These are phyloP conservation scores for Eupeodes corollae DNA, from an alignment of 1,140 invertebrate species.

Conservation along the genomic window DNA sequence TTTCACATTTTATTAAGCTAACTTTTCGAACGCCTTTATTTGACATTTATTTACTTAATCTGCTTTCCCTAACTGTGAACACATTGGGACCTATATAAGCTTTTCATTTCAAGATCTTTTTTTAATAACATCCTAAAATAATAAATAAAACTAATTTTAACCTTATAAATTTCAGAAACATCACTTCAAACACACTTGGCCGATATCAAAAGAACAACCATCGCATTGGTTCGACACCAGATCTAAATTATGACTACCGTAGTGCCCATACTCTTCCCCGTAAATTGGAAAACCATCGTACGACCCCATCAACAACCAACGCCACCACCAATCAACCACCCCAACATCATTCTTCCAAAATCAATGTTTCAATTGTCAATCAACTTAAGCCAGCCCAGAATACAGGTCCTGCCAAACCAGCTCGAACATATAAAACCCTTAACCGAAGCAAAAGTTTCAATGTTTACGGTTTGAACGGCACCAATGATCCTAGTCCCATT, in stretches of 20 bases:
- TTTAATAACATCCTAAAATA: no score
- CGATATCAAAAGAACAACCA: conserved; percentile 64
- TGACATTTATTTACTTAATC: no score
- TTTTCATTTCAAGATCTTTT: no score
- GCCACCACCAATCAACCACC: conserved; percentile 14
- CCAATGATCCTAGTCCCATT: conserved; percentile 37
- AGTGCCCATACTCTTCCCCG: conserved; percentile 67
- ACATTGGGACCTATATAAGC: no score
- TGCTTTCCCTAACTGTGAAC: no score
- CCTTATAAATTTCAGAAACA: conserved; percentile 6
- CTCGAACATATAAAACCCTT: conserved; percentile 61
- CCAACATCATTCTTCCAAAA: conserved; percentile 46
- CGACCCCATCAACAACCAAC: conserved; percentile 8
- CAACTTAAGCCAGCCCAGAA: conserved; percentile 36
- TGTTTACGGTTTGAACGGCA: conserved; percentile 49
- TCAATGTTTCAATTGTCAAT: conserved; percentile 65
- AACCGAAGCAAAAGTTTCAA: conserved; percentile 76
- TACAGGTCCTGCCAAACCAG: conserved; percentile 55
- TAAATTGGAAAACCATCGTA: conserved; percentile 47
- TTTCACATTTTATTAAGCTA: no score
- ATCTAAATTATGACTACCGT: conserved; percentile 45
- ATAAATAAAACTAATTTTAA: no score
- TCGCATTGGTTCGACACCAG: conserved; percentile 41
- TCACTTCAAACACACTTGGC: conserved; percentile 48
- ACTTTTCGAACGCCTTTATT: no score